Conservation (phyloP, 1,140 invertebrate genomes). For the Drosophila rufa region DNA sequence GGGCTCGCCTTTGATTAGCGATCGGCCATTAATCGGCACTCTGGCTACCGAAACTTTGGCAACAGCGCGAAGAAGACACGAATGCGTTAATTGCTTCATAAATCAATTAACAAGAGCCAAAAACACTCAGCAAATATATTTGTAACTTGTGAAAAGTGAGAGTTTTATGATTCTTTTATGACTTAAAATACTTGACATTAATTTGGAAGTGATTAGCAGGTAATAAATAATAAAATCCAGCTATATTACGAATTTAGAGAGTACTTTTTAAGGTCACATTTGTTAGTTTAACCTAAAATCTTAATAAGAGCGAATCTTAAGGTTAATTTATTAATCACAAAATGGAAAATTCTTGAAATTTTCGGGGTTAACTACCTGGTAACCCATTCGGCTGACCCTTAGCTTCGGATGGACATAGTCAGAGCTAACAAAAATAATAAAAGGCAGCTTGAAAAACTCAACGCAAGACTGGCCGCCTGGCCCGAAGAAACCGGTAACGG, state of each 20-base stretch:
- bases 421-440: constrained; percentile 5
- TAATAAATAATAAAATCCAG: too few relatives aligned
- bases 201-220: not conserved
- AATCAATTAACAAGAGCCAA: constrained; percentile 29
- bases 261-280: not conserved
- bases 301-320: too few relatives aligned
- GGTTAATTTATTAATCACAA: too few relatives aligned
- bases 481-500: constrained; percentile 73
- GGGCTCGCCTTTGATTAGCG: too few relatives aligned
- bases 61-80: constrained; percentile 21
- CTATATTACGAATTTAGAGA: not conserved
- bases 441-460: constrained; percentile 4
- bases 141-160: constrained; percentile 10
- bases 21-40: constrained; percentile 57
- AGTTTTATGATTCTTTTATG: constrained; percentile 27
- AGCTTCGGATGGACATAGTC: constrained; percentile 28
- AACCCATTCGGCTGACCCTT: constrained; percentile 23
- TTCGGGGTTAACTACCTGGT: constrained; percentile 37
- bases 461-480: constrained; percentile 29
- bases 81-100: constrained; percentile 40
- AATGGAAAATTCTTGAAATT: not conserved
- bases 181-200: not conserved
- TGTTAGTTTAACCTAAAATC: not conserved
- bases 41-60: constrained; percentile 55
- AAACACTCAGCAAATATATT: constrained; percentile 9